phyloP scores from a whole-genome alignment of 2,797 vertebrate genomes.

The Glyptemys insculpta region DNA sequence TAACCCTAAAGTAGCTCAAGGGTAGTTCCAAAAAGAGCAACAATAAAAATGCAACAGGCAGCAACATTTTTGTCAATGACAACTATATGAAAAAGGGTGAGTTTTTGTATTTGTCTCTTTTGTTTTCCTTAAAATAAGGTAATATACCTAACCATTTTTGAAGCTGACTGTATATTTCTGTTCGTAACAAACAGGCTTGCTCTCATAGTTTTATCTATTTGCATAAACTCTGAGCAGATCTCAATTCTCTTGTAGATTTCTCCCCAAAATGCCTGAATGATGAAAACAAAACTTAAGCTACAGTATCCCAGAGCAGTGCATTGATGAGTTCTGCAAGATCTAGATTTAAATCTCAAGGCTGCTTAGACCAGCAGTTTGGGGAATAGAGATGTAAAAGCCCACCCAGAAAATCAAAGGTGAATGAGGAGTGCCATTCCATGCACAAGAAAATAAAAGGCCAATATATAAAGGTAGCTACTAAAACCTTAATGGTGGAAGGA shows the following conservation, averaged over 20 bases:
- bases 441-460: neutral
- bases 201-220: neutral
- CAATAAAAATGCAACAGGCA: slow-evolving; percentile 1
- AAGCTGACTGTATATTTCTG: neutral
- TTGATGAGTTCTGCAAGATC: neutral
- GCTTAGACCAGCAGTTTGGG: neutral
- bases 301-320: neutral
- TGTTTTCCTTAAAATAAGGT: neutral
- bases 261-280: neutral
- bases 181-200: neutral
- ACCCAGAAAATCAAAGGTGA: neutral
- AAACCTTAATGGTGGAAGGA: neutral
- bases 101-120: neutral
- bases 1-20: neutral
- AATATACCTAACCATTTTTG: neutral
- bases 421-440: neutral
- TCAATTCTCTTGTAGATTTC: neutral
- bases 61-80: neutral
- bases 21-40: neutral
- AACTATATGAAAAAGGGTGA: neutral
- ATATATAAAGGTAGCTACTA: neutral
- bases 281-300: neutral
- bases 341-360: neutral
- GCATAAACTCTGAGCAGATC: neutral
- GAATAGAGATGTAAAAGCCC: neutral